These are phyloP conservation scores for Acarapis woodi DNA, from an alignment of 1,140 invertebrate species.

Conservation along the genomic window DNA sequence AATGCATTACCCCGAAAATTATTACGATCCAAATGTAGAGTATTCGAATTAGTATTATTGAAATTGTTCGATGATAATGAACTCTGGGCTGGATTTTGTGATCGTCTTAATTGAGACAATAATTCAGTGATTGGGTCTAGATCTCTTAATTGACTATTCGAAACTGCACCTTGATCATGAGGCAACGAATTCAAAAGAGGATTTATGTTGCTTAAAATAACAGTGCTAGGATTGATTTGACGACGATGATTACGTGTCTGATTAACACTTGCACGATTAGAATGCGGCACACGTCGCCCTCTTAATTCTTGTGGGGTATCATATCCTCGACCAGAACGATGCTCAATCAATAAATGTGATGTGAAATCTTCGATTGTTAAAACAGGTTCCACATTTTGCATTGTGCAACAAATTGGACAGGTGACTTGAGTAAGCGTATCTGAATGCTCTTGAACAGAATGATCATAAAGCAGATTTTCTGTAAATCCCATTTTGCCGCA, in stretches of 20 bases:
- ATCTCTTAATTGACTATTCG: slow-evolving; percentile 43
- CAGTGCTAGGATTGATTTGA: slow-evolving; percentile 56
- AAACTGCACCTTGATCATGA: no score
- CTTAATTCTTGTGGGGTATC: slow-evolving; percentile 13
- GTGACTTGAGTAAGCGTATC: slow-evolving; percentile 61
- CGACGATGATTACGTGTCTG: slow-evolving; percentile 36
- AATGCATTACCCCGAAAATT: no score
- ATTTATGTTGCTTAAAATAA: no score
- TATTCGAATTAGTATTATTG: no score
- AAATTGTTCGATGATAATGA: no score
- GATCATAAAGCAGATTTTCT: slow-evolving; percentile 62
- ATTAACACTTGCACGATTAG: slow-evolving; percentile 38
- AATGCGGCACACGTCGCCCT: slow-evolving; percentile 53
- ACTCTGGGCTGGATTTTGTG: slow-evolving; percentile 21
- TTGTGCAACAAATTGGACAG: slow-evolving; percentile 30
- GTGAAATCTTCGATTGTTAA: slow-evolving; percentile 90
- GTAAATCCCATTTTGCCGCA: slow-evolving; percentile 86
- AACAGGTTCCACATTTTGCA: slow-evolving; percentile 85
- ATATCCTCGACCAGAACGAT: slow-evolving; percentile 29
- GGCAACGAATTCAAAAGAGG: slow-evolving; percentile 40
- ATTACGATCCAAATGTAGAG: no score
- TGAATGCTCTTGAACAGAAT: slow-evolving; percentile 58
- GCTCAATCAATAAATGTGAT: slow-evolving; percentile 74
- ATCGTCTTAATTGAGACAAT: slow-evolving; percentile 53
- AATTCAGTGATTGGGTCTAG: slow-evolving; percentile 78